Evolutionary conservation across 2,888 invertebrate species (phyloP).

Genomic region (Drosophila recens): DNA sequence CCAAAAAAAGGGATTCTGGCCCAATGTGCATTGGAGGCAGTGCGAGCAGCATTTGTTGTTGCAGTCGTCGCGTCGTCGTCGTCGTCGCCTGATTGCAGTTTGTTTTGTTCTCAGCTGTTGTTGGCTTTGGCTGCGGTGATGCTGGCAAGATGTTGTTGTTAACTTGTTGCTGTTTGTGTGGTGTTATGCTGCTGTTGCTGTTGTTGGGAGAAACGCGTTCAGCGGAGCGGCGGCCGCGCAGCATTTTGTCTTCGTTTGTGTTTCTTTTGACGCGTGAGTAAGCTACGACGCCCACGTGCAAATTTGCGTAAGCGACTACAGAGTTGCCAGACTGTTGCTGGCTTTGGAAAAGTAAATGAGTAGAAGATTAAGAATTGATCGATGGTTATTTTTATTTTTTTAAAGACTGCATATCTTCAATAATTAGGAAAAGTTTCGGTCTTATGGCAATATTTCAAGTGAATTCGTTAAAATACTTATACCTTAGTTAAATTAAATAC

Average conservation of each 20-base stretch:
- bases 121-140: slow-evolving; percentile 47
- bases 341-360: slow-evolving; percentile 23
- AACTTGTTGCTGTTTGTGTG: slow-evolving; percentile 54
- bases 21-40: no score
- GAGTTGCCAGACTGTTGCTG: slow-evolving; percentile 65
- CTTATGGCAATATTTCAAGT: no score
- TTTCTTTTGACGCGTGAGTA: slow-evolving; percentile 81
- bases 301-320: slow-evolving; percentile 72
- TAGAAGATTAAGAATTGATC: slow-evolving; percentile 31
- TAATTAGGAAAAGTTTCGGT: no score
- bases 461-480: no score
- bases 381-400: slow-evolving; percentile 19
- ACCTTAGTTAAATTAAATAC: no score
- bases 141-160: slow-evolving; percentile 50
- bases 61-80: slow-evolving; percentile 41
- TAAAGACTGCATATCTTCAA: no score
- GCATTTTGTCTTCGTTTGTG: slow-evolving; percentile 81
- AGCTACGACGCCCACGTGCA: slow-evolving; percentile 81
- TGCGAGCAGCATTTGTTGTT: slow-evolving; percentile 46
- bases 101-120: slow-evolving; percentile 77
- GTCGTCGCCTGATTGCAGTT: slow-evolving; percentile 68
- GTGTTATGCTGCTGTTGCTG: slow-evolving; percentile 38
- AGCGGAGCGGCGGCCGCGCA: slow-evolving; percentile 51
- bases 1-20: no score
- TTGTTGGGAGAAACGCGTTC: slow-evolving; percentile 72